A percentile compares a stretch with the other conserved stretches of the same genome.
phyloP scores from a whole-genome alignment of 2,797 vertebrate species.

The Rhodeus uyekii region DNA sequence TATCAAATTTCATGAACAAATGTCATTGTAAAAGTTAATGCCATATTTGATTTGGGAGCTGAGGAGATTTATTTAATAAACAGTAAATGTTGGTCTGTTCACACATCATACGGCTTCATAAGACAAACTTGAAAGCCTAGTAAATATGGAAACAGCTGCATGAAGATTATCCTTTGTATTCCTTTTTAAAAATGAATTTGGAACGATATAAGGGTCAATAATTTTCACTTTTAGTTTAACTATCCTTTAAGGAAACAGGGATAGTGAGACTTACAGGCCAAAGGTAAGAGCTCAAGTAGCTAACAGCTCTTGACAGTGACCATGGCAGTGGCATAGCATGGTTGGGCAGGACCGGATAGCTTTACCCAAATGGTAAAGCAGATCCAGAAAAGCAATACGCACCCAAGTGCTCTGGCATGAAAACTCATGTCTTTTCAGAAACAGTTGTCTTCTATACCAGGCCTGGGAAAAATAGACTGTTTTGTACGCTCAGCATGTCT shows the following conservation, averaged over 20 bases:
- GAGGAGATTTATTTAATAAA: background rate
- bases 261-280: background rate
- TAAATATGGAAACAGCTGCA: background rate
- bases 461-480: conserved; percentile 60
- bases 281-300: conserved; percentile 59
- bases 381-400: conserved; percentile 69
- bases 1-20: background rate
- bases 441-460: conserved; percentile 68
- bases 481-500: conserved; percentile 55
- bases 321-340: conserved; percentile 70
- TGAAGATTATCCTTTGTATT: background rate
- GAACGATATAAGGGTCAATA: background rate
- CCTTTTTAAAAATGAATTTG: background rate
- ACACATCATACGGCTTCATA: background rate
- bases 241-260: conserved; percentile 16
- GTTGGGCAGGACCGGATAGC: conserved; percentile 75
- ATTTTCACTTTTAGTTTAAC: background rate
- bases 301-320: conserved; percentile 65
- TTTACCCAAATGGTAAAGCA: conserved; percentile 69
- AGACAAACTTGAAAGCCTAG: background rate
- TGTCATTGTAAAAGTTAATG: background rate
- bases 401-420: conserved; percentile 62
- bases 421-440: conserved; percentile 64
- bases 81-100: background rate
- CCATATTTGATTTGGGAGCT: background rate